Conservation (phyloP, 2,888 invertebrate species). For the Ryuthela nishihirai region DNA sequence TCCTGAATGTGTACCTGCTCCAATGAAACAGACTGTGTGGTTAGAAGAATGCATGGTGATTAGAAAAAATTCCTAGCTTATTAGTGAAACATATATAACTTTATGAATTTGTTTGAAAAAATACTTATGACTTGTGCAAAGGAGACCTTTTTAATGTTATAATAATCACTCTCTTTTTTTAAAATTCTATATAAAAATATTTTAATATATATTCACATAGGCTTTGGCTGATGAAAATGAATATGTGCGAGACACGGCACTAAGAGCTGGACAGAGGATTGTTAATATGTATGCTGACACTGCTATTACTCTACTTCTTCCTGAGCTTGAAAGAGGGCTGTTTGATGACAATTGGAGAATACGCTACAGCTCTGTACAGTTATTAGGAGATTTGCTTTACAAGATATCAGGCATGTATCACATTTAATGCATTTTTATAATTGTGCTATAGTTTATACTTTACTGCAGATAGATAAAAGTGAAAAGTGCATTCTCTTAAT, state of each 20-base stretch:
- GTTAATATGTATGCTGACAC: constrained; percentile 95
- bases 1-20: too few species aligned
- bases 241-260: constrained; percentile 94
- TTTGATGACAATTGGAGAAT: constrained; percentile 99
- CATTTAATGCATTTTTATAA: constrained; percentile 1
- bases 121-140: too few species aligned
- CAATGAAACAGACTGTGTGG: too few species aligned
- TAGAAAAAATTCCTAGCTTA: too few species aligned
- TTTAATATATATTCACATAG: too few species aligned
- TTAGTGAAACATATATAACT: too few species aligned
- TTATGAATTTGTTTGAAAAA: too few species aligned
- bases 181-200: too few species aligned
- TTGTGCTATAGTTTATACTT: background rate
- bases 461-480: background rate
- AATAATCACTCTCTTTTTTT: too few species aligned
- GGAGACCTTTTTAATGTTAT: too few species aligned
- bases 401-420: constrained; percentile 74
- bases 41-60: too few species aligned
- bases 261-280: constrained; percentile 93
- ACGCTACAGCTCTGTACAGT: constrained; percentile 83
- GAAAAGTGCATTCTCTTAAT: background rate
- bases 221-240: constrained; percentile 98
- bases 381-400: constrained; percentile 92
- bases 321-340: constrained; percentile 87
- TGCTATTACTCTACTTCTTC: constrained; percentile 85